A percentile compares a stretch with the other conserved stretches of the same genome.
Conservation (phyloP, 2,113 vertebrate species). For the Agelaius tricolor region DNA sequence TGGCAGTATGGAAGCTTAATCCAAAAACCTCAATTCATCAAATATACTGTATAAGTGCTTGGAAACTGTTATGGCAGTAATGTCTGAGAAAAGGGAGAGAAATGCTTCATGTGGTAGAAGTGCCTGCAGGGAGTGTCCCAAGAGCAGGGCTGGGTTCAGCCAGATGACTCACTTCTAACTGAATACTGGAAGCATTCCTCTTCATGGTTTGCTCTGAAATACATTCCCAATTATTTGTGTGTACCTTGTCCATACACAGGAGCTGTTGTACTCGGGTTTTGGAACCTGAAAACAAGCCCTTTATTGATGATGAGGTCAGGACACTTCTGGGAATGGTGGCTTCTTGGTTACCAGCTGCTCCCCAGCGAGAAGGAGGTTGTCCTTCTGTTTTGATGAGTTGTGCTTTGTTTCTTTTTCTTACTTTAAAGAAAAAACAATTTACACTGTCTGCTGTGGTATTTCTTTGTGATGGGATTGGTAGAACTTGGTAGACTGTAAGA, state of each 20-base stretch:
- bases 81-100: not conserved
- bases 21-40: not conserved
- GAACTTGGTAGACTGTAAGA: not conserved
- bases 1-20: not conserved
- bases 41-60: not conserved
- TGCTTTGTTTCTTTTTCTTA: not conserved
- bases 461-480: not conserved
- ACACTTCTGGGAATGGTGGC: not conserved
- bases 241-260: not conserved
- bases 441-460: not conserved
- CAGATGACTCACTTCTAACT: not conserved
- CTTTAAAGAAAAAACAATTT: not conserved
- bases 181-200: not conserved
- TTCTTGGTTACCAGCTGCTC: slow-evolving; percentile 9
- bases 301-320: slow-evolving; percentile 19
- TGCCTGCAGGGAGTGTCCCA: not conserved
- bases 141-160: not conserved
- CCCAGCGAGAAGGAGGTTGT: not conserved
- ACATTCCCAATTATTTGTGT: not conserved
- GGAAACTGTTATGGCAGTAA: not conserved
- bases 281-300: not conserved
- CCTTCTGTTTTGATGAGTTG: not conserved
- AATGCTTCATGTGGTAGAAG: not conserved
- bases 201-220: not conserved
- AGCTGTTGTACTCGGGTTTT: not conserved